Base-by-base conservation (phyloP, 2,113 vertebrate species). In the Limnothrissa miodon region DNA sequence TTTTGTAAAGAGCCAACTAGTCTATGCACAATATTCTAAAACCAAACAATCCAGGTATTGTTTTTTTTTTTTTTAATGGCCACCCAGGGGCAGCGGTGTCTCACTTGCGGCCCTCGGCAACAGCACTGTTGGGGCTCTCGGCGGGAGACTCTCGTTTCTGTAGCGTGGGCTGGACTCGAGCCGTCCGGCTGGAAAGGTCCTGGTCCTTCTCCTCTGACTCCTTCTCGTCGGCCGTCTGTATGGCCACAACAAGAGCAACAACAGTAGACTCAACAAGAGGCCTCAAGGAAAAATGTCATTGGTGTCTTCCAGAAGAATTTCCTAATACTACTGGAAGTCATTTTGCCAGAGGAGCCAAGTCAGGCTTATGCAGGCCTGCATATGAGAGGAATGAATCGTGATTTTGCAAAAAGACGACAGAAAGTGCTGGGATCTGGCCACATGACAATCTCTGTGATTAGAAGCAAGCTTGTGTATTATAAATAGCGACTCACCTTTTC, bases 101-200 rank as follows among this genome's bases (percentile, higher is more conserved):
- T 88, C 91, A 94, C 93, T 93, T 95, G 88, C 90, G 92, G 21
- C 92, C 87, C 33, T 95, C 94, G 0, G 89, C 1, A 19, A 44
- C 90, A 78, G 78, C 91, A 82, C 85, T 93, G 90, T 81, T 93
- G 81, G 90, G 92, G 87, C 91, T 96, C 89, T 89, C 95, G 4
- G 91, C 89, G 0, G 87, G 6, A 0, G 87, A 45, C 17, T 95
- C 93, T 53, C 90, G 91, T 9, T 83, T 91, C 81, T 95, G 94
- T 7, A 92, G 94, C 0, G 94, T 96, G 0, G 96, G 96, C 10
- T 92, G 92, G 8, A 97, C 93, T 19, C 95, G 91, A 36, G 96
- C 96, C 1, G 96, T 95, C 6, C 92, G 94, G 59, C 89, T 95
- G 4, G 93, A 94, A 85, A 88, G 91, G 85, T 94, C 93, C 80